Percentiles rank a stretch among this genome's conserved stretches.
These are phyloP conservation scores for Parnassius smintheus DNA, from an alignment of 2,888 invertebrate genomes.

Conservation along the genomic window DNA sequence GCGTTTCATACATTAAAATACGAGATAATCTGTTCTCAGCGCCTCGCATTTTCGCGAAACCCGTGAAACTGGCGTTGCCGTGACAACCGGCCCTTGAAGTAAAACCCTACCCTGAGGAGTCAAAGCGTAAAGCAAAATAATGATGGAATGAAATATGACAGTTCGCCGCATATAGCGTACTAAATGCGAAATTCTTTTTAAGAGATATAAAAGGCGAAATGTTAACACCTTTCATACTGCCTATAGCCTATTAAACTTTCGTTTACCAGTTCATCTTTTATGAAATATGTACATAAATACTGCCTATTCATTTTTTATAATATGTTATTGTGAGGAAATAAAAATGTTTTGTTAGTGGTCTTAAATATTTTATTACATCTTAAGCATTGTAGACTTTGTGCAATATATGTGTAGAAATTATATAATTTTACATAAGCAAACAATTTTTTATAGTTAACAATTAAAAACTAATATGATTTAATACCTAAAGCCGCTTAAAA, in stretches of 20 bases:
- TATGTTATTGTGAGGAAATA: no score
- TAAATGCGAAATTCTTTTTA: conserved; percentile 20
- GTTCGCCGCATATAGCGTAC: conserved; percentile 27
- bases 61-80: conserved; percentile 57
- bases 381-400: no score
- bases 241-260: neutral
- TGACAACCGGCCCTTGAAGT: conserved; percentile 58
- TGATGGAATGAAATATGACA: conserved; percentile 66
- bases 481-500: no score
- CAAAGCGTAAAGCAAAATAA: conserved; percentile 66
- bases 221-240: conserved; percentile 41
- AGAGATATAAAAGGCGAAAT: conserved; percentile 53
- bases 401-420: no score
- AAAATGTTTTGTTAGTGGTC: no score
- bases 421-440: no score
- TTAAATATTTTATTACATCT: no score
- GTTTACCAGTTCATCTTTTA: neutral
- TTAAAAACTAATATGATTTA: no score
- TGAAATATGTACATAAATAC: no score
- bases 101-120: conserved; percentile 51
- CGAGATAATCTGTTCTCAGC: conserved; percentile 43
- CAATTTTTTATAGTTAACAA: no score
- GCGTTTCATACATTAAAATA: conserved; percentile 50
- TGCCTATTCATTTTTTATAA: no score
- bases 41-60: conserved; percentile 65